Base-by-base conservation (phyloP, 2,797 vertebrate species). In the Cygnus olor region DNA sequence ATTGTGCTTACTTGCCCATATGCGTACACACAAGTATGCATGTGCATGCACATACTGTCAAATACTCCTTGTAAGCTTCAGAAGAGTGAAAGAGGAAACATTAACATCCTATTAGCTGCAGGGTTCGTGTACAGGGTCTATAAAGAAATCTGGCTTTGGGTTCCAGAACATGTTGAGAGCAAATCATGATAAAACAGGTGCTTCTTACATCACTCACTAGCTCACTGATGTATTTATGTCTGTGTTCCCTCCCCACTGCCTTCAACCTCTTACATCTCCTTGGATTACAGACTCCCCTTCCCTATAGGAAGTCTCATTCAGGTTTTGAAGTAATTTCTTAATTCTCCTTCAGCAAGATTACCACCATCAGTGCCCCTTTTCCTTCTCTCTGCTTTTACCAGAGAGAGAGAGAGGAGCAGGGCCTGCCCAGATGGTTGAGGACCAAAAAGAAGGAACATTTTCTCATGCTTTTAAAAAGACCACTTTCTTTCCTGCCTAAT, bases 401-500 rank as follows among this genome's bases (percentile, higher is more conserved):
- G 96, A 95, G 94, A 93, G 96, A 97, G 98, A 97, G 95, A 96
- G 97, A 97, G 97, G 98, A 98, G 97, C 98, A 97, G 95, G 97
- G 98, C 97, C 97, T 98, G 97, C 99, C 99, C 99, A 99, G 99
- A 99, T 99, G 99, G 99, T 98, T 97, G 93, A 97, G 98, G 98
- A 98, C 98, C 98, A 98, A 98, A 98, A 98, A 98, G 98, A 98
- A 95, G 97, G 95, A 98, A 98, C 98, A 98, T 98, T 99, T 99
- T 99, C 99, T 99, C 99, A 99, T 98, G 98, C 98, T 98, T 99
- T 99, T 98, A 98, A 99, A 99, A 98, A 98, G 98, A 98, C 98
- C 97, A 97, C 98, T 99, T 98, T 99, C 98, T 99, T 99, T 99
- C 98, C 99, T 98, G 98, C 98, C 99, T 99, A 99, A 99, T 99